Evolutionary conservation across 1,140 invertebrate species (phyloP), one percentile per base, ranked within the genome.

Genomic region (Drosophila parabipectinata): DNA sequence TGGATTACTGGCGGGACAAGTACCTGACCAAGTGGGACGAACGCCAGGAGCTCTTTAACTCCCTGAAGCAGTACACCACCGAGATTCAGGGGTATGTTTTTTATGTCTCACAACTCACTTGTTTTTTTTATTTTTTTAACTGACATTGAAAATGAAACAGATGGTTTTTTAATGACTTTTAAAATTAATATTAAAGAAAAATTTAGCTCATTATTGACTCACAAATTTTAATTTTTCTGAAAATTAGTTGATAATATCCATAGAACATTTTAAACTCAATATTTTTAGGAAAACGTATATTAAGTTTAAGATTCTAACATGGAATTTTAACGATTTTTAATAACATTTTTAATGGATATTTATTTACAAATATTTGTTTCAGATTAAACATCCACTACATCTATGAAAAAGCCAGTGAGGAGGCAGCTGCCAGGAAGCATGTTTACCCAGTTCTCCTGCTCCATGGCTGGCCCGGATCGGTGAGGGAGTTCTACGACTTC

Each of bases 391-490:
- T 97, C 54, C 96, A 97, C 90, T 97, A 94, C 63, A 93, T 96
- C 39, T 95, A 94, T 58, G 93, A 94, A 2, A 95, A 94, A 72
- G 93, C 96, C 0, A 71, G 94, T 0, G 57, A 72, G 39, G 79
- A 90, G 54, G 90, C 93, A 26, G 48, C 61, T 1, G 66, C 79
- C 12, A 90, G 77, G 39, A 93, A 92, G 72, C 93, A 92, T 91
- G 93, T 97, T 1, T 82, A 95, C 8, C 96, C 96, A 0, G 24
- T 98, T 37, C 79, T 98, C 1, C 32, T 98, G 2, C 77, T 97
- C 0, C 97, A 98, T 80, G 97, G 97, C 10, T 99, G 97, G 97
- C 98, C 98, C 3, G 97, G 97, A 21, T 97, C 96, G 1, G 93
- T 98, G n/a, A 93, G 96, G 8, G 97, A 98, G 91, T 98, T 98